phyloP scores from a whole-genome alignment of 2,113 vertebrate species.

The Tetrao urogallus region DNA sequence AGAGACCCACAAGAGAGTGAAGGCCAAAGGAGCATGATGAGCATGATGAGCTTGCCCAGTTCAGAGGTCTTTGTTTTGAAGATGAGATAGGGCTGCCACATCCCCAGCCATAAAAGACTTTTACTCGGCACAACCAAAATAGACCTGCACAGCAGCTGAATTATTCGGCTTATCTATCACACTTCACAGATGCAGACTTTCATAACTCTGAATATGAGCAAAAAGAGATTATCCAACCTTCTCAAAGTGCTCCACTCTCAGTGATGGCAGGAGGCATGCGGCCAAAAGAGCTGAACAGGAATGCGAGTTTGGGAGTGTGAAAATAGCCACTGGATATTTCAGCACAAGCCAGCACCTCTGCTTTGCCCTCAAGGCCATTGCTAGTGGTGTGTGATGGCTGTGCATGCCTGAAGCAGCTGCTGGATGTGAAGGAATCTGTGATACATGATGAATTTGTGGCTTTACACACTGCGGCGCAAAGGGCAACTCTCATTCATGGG shows the following conservation, averaged over 20 bases:
- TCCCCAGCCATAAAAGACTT: neutral
- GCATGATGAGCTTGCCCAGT: neutral
- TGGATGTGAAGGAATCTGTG: neutral
- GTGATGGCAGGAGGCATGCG: neutral
- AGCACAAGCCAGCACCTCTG: neutral
- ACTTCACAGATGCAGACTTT: neutral
- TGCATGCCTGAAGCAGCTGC: neutral
- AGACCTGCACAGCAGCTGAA: fast-evolving
- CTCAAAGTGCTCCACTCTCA: fast-evolving
- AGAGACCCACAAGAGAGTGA: neutral
- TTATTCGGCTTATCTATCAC: neutral
- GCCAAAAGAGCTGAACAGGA: neutral
- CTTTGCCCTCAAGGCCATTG: neutral
- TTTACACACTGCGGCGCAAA: neutral
- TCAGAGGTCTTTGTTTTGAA: neutral
- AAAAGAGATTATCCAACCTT: neutral
- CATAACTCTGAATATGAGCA: neutral
- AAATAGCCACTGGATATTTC: neutral
- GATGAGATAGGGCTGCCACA: neutral
- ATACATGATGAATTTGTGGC: neutral
- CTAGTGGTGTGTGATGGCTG: fast-evolving
- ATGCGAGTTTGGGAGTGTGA: neutral
- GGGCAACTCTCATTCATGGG: neutral
- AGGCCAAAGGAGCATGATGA: neutral
- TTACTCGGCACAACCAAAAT: neutral